Evolutionary conservation across 2,797 vertebrate genomes (phyloP).

Genomic region (Fundulus diaphanus): DNA sequence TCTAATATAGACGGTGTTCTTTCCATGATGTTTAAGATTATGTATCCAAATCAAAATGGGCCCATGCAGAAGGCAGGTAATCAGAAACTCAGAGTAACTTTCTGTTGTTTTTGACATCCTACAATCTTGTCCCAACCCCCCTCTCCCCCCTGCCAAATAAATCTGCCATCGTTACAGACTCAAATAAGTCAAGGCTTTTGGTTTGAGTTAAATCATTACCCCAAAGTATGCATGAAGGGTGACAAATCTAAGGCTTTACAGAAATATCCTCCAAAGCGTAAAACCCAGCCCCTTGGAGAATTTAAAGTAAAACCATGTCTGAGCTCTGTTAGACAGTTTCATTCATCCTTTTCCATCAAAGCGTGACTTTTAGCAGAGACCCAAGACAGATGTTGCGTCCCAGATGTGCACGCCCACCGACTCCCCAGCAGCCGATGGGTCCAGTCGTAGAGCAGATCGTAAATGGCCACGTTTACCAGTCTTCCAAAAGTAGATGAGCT

Average conservation of each 20-base stretch:
- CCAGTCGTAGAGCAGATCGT: conserved; percentile 39
- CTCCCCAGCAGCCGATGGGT: conserved; percentile 27
- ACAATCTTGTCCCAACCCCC: neutral
- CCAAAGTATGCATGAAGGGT: neutral
- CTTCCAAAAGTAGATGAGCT: conserved; percentile 55
- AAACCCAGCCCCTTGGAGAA: neutral
- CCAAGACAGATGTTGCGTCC: conserved; percentile 58
- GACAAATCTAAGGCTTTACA: neutral
- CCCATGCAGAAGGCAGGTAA: neutral
- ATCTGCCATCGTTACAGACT: neutral
- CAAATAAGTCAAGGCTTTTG: neutral
- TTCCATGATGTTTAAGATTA: neutral
- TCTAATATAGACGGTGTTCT: neutral
- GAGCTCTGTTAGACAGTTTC: conserved; percentile 20
- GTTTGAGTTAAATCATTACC: neutral
- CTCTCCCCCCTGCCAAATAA: no score
- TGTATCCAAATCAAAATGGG: neutral
- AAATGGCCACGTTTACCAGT: conserved; percentile 65
- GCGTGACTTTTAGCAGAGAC: conserved; percentile 38
- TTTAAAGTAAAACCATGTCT: conserved; percentile 9
- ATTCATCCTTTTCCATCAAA: conserved; percentile 49
- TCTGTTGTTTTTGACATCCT: neutral
- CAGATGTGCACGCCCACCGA: conserved; percentile 46
- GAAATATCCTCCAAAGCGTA: neutral
- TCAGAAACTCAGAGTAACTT: neutral